Evolutionary conservation across 1,140 invertebrate species (phyloP).

Genomic region (Hypothenemus hampei): DNA sequence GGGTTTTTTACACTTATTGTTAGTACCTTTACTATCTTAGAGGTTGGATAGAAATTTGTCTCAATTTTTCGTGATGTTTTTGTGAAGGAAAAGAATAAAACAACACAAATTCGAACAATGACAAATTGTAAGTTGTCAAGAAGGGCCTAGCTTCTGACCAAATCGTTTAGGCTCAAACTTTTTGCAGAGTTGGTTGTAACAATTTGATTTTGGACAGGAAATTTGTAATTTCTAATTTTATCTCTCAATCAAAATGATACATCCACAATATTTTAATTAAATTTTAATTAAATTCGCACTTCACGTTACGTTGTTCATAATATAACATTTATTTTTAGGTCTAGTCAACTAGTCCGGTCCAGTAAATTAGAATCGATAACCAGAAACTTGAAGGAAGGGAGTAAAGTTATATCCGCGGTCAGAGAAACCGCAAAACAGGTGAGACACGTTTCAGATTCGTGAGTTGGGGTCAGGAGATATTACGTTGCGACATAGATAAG

Average conservation of each 20-base stretch:
- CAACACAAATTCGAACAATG: conserved; percentile 14
- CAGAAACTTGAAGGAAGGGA: background rate
- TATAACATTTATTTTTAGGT: too few species aligned
- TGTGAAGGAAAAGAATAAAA: conserved; percentile 6
- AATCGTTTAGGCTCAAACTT: background rate
- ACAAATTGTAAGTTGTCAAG: conserved; percentile 4
- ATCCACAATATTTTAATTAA: background rate
- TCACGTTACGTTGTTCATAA: background rate
- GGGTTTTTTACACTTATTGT: background rate
- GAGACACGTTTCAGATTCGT: conserved; percentile 13
- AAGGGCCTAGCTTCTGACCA: conserved; percentile 1
- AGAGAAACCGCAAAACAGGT: conserved; percentile 17
- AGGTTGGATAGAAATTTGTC: conserved; percentile 2
- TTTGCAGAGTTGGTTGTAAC: background rate
- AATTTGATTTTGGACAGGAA: background rate
- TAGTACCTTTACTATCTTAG: background rate
- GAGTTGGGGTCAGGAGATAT: conserved; percentile 15
- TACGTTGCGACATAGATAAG: conserved; percentile 14
- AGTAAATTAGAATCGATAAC: background rate
- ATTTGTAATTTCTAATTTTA: too few species aligned
- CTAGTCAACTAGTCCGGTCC: conserved; percentile 2
- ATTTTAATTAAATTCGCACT: background rate
- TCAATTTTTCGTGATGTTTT: conserved; percentile 9
- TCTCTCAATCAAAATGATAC: too few species aligned
- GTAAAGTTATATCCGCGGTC: conserved; percentile 1